These are phyloP conservation scores for Macrocentrus cingulum DNA, from an alignment of 1,140 invertebrate species.

Conservation along the genomic window DNA sequence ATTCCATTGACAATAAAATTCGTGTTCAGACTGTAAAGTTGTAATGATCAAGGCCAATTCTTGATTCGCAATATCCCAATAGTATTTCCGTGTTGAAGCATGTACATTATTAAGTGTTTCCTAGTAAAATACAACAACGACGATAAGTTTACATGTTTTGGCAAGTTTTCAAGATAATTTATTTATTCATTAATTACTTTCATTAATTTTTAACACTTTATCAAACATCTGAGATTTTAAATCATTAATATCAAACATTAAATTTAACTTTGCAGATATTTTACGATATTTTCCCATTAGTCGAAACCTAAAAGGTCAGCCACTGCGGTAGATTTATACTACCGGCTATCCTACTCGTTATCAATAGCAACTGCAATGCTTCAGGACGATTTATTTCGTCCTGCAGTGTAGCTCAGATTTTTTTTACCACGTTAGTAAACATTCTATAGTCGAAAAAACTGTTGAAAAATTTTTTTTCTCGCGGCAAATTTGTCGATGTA, in stretches of 20 bases:
- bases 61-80: slow-evolving; percentile 38
- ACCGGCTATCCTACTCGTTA: slow-evolving; percentile 9
- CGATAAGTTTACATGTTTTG: not conserved
- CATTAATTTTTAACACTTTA: too few relatives aligned
- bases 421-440: too few relatives aligned
- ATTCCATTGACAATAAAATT: slow-evolving; percentile 46
- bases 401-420: too few relatives aligned
- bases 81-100: slow-evolving; percentile 50
- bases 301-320: slow-evolving; percentile 16
- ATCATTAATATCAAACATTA: too few relatives aligned
- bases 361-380: slow-evolving; percentile 4
- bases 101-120: slow-evolving; percentile 56
- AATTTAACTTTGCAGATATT: too few relatives aligned
- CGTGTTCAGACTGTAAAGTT: slow-evolving; percentile 48
- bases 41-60: slow-evolving; percentile 40
- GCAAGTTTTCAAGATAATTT: not conserved
- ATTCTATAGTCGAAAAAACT: too few relatives aligned
- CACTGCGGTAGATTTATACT: slow-evolving; percentile 8
- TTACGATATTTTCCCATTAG: too few relatives aligned
- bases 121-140: slow-evolving; percentile 35
- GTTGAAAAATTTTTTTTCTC: too few relatives aligned
- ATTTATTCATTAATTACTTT: too few relatives aligned
- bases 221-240: too few relatives aligned
- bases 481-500: too few relatives aligned
- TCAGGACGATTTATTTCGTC: too few relatives aligned